Evolutionary conservation across 1,140 invertebrate species (phyloP).

Genomic region (Listronotus oregonensis): DNA sequence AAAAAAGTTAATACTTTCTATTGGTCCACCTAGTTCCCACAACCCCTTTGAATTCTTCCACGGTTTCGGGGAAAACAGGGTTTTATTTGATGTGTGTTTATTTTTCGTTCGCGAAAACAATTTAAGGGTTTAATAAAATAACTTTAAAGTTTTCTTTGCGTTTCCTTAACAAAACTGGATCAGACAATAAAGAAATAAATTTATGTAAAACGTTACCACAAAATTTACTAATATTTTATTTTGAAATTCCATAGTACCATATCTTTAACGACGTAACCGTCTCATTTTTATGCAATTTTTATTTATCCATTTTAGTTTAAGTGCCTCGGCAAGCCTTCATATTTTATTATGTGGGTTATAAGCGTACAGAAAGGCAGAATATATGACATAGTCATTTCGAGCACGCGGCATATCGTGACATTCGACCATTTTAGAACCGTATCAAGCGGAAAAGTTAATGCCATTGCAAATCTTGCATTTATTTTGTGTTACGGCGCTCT

Average conservation of each 20-base stretch:
- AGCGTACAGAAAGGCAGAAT: constrained; percentile 22
- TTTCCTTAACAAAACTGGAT: too few species aligned
- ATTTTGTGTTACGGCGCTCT: constrained; percentile 17
- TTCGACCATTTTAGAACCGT: constrained; percentile 29
- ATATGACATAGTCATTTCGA: constrained; percentile 32
- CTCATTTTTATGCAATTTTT: constrained; percentile 34
- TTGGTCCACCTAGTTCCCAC: too few species aligned
- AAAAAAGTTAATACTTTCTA: too few species aligned
- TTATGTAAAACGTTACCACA: constrained; percentile 13
- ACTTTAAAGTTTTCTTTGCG: too few species aligned
- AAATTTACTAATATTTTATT: constrained; percentile 24
- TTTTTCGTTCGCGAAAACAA: too few species aligned
- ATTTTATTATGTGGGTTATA: constrained; percentile 34
- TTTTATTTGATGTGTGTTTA: too few species aligned
- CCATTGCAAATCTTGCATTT: constrained; percentile 33
- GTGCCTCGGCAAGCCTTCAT: constrained; percentile 29
- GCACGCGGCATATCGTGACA: constrained; percentile 33
- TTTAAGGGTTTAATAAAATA: too few species aligned
- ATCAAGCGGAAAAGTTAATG: constrained; percentile 31
- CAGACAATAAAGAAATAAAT: not conserved
- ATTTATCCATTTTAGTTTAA: constrained; percentile 34
- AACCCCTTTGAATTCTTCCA: too few species aligned
- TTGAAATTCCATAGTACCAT: constrained; percentile 17
- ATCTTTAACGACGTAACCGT: constrained; percentile 22
- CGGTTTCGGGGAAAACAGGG: too few species aligned